Evolutionary conservation across 2,888 invertebrate genomes (phyloP), one percentile per base, ranked within the genome.

Genomic region (Iselma pallidipennis): DNA sequence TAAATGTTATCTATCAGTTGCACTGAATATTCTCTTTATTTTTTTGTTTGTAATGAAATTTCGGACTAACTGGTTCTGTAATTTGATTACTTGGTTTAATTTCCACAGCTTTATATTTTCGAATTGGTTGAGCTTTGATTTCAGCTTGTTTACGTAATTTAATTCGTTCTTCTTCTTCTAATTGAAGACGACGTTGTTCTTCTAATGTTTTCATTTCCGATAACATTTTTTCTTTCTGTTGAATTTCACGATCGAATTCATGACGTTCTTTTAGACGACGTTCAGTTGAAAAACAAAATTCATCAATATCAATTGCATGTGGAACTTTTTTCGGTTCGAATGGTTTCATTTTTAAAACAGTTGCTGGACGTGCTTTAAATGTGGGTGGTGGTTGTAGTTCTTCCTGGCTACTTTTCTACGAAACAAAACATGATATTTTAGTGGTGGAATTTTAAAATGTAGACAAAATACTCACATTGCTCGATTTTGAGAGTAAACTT

Each of bases 11-110:
- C n/a, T n/a, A n/a, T n/a, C n/a, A 45, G 23, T 45, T 57, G 59
- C 68, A 68, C 64, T 66, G 59, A 55, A 59, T 63, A 51, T 72
- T 71, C 58, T 70, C 70, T 51, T 71, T 68, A 53, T 69, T 69
- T 31, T 59, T 71, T 76, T 48, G 49, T 51, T 60, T 70, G 7
- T 68, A 63, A 26, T 55, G 55, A 57, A 86, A 85, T 61, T 83
- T 84, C 0, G 90, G 90, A 62, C 89, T 89, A 56, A 86, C 83
- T 0, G 91, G 89, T 16, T 84, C 82, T 1, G 91, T 91, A 1
- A 90, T 72, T 4, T 84, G 83, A 49, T 82, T 82, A 2, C 87
- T 85, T 57, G 84, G 86, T 55, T 84, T 80, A 12, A 87, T 82
- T 21, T 83, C 72, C 67, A 88, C 78, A 10, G 84, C 83, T 61